Evolutionary conservation across 1,140 invertebrate species (phyloP).

Genomic region (Hylyphantes graminicola): DNA sequence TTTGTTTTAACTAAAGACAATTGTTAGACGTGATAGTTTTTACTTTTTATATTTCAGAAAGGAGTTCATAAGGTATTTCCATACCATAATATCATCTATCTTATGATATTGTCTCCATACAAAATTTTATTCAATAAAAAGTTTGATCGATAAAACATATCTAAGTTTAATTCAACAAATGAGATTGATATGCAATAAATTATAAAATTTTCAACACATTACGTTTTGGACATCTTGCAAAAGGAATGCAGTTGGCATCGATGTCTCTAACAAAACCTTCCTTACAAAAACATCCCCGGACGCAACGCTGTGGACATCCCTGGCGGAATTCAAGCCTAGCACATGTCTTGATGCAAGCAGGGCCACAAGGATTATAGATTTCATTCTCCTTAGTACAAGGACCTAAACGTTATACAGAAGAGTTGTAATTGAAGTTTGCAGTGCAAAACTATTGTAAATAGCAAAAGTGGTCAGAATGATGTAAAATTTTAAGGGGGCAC

Average conservation of each 20-base stretch:
- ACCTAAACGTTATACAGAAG: no score
- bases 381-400: conserved; percentile 1
- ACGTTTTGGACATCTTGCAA: conserved; percentile 20
- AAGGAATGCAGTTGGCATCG: conserved; percentile 6
- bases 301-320: background rate
- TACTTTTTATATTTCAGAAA: background rate
- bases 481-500: no score
- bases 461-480: no score
- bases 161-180: background rate
- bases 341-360: background rate
- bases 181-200: background rate
- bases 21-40: background rate
- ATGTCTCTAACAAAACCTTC: conserved; percentile 6
- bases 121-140: background rate
- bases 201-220: background rate
- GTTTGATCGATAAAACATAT: background rate
- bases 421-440: no score
- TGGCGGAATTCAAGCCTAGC: background rate
- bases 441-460: no score
- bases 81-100: background rate
- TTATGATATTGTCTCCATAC: background rate
- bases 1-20: background rate
- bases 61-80: background rate
- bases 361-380: conserved; percentile 1
- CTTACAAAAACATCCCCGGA: conserved; percentile 32